Evolutionary conservation across 2,113 vertebrate species (phyloP), one percentile per base, ranked within the genome.

Genomic region (Bubo blakistoni): DNA sequence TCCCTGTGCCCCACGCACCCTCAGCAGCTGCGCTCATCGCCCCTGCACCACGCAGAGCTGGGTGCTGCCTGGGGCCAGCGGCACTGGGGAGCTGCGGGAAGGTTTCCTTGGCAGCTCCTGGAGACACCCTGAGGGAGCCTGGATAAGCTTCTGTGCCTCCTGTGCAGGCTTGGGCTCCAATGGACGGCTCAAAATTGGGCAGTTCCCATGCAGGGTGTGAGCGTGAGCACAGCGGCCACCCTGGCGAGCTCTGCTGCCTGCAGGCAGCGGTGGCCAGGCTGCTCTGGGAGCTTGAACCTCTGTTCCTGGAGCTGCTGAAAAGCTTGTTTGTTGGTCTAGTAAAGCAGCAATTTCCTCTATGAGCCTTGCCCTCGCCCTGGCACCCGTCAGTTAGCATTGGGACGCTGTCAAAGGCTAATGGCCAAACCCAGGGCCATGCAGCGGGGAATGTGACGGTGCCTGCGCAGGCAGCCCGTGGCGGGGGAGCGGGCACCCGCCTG

Each of bases 381-480:
- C 58, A 10, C 49, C 10, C 5, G 1, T 10, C 65, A 9, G 38
- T 10, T 16, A n/a, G 61, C 13, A 1, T 1, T 22, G 47, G 54
- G 69, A 25, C 0, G 2, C 34, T 32, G 25, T 54, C 62, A 26
- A 10, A 42, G 57, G 59, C 59, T 29, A 6, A 26, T 8, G n/a
- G 82, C 76, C 46, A 20, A 32, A 44, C 7, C 8, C 44, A 54
- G 67, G 52, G 81, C 52, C 29, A 8, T 1, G 13, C 34, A 2
- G 44, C 0, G 7, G 52, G 27, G 72, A 17, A 17, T 1, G 12
- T 10, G 57, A 16, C 0, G 10, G 16, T 16, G 30, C 13, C 57
- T 4, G 32, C 21, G 3, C 30, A 19, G 47, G 36, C 85, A 71
- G 65, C 38, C 38, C 2, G 1, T 1, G 14, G 73, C 1, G 0